Percentiles rank a stretch among this genome's conserved stretches.
Conservation (phyloP, 64 coral and sea anemone genomes). For the Platygyra sinensis region DNA sequence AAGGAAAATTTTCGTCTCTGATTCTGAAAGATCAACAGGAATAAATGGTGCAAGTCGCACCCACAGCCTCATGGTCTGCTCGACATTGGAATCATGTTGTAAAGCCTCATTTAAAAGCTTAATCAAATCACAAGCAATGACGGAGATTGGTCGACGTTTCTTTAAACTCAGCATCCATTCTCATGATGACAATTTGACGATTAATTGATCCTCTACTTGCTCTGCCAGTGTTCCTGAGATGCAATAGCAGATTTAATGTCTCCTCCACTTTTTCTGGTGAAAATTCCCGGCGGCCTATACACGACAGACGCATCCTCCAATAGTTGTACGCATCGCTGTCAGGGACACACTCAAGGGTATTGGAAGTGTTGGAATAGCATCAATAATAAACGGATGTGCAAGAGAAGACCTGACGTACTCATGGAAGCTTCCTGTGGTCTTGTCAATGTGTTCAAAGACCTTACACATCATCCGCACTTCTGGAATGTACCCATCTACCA, state of each 20-base stretch:
- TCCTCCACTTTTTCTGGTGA: neutral
- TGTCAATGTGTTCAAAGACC: constrained; percentile 52
- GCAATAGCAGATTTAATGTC: constrained; percentile 4
- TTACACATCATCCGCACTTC: constrained; percentile 69
- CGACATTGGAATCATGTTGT: constrained; percentile 24
- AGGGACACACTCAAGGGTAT: constrained; percentile 45
- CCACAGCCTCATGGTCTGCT: constrained; percentile 74
- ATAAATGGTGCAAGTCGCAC: constrained; percentile 37
- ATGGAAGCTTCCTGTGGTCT: constrained; percentile 6
- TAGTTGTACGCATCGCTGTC: constrained; percentile 46
- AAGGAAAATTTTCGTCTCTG: constrained; percentile 37
- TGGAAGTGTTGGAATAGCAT: constrained; percentile 43
- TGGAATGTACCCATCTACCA: constrained; percentile 50
- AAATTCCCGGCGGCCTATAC: neutral
- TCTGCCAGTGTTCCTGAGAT: neutral
- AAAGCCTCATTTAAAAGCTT: constrained; percentile 44
- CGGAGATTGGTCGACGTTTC: neutral
- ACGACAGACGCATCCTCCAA: constrained; percentile 39
- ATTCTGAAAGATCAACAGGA: constrained; percentile 10
- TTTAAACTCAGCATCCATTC: constrained; percentile 17
- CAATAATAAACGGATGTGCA: constrained; percentile 36
- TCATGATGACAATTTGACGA: constrained; percentile 50
- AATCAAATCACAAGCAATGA: constrained; percentile 11
- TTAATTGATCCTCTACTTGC: constrained; percentile 50
- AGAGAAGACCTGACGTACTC: neutral